Percentiles rank a stretch among this genome's conserved stretches.
These are phyloP conservation scores for Buphagus erythrorhynchus DNA, from an alignment of 2,797 vertebrate species.

Conservation along the genomic window DNA sequence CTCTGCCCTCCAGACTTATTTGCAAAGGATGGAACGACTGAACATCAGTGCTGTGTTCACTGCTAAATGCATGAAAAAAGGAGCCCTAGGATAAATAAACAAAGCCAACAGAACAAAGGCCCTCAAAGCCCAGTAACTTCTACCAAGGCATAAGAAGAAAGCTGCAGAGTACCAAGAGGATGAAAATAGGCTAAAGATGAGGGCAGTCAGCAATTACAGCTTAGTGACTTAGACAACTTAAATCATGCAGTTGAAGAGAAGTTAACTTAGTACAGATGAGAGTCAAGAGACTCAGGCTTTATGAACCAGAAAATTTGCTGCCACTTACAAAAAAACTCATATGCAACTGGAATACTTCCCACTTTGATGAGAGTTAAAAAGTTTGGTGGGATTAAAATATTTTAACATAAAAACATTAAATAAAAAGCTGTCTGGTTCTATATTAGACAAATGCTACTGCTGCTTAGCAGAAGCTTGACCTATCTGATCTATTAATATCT, in stretches of 20 bases:
- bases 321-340: neutral
- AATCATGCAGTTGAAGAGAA: neutral
- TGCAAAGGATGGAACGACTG: constrained; percentile 17
- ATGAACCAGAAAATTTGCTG: neutral
- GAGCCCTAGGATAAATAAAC: constrained; percentile 45
- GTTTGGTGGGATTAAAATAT: neutral
- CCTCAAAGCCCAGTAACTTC: neutral
- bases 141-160: neutral
- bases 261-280: neutral
- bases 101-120: constrained; percentile 21
- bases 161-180: neutral
- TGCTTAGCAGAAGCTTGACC: neutral
- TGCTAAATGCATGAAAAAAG: neutral
- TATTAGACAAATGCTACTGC: neutral
- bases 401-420: neutral
- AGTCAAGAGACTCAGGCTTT: neutral
- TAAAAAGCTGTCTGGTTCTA: neutral
- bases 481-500: neutral
- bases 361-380: neutral
- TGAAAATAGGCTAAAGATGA: neutral
- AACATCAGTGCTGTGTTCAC: neutral
- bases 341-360: neutral
- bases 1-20: constrained; percentile 54
- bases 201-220: neutral
- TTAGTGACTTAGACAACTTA: neutral